These are phyloP conservation scores for Zaprionus kolodkinae DNA, from an alignment of 1,140 invertebrate genomes.

Conservation along the genomic window DNA sequence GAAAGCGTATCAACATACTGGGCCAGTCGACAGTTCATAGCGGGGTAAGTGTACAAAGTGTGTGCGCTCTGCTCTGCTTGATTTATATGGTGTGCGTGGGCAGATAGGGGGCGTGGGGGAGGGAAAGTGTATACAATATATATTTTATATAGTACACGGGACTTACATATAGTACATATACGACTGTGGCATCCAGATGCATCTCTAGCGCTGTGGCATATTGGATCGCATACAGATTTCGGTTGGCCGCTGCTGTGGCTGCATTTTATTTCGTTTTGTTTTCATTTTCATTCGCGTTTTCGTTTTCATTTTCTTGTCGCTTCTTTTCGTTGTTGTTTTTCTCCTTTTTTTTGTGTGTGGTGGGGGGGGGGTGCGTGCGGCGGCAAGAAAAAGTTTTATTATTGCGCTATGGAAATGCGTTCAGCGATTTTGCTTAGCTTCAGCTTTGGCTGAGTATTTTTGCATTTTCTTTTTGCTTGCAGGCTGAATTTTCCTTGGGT, in stretches of 20 bases:
- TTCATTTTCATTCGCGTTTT: slow-evolving; percentile 27
- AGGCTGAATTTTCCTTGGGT: background rate
- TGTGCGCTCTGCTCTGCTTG: slow-evolving; percentile 48
- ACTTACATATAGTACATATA: slow-evolving; percentile 11
- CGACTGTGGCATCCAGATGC: slow-evolving; percentile 25
- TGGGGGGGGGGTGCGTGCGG: too few relatives aligned
- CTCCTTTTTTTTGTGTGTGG: slow-evolving; percentile 2
- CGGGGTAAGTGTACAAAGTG: slow-evolving; percentile 52
- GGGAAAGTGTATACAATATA: slow-evolving; percentile 33
- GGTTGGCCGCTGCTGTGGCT: slow-evolving; percentile 64
- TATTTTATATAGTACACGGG: slow-evolving; percentile 9
- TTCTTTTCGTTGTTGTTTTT: background rate
- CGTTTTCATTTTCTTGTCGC: slow-evolving; percentile 56
- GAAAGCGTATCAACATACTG: slow-evolving; percentile 21
- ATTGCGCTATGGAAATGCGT: slow-evolving; percentile 76
- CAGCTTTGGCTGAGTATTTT: slow-evolving; percentile 36
- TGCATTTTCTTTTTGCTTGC: slow-evolving; percentile 37
- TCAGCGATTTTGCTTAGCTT: slow-evolving; percentile 61
- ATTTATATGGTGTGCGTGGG: slow-evolving; percentile 57
- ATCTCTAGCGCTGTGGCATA: slow-evolving; percentile 50
- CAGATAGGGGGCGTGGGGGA: background rate
- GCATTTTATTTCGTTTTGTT: slow-evolving; percentile 20
- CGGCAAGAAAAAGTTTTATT: slow-evolving; percentile 76
- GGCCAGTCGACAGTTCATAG: slow-evolving; percentile 60
- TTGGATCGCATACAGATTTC: slow-evolving; percentile 65